Evolutionary conservation across 2,888 invertebrate species (phyloP), one percentile per base, ranked within the genome.

Genomic region (Epirrhoe tristata): DNA sequence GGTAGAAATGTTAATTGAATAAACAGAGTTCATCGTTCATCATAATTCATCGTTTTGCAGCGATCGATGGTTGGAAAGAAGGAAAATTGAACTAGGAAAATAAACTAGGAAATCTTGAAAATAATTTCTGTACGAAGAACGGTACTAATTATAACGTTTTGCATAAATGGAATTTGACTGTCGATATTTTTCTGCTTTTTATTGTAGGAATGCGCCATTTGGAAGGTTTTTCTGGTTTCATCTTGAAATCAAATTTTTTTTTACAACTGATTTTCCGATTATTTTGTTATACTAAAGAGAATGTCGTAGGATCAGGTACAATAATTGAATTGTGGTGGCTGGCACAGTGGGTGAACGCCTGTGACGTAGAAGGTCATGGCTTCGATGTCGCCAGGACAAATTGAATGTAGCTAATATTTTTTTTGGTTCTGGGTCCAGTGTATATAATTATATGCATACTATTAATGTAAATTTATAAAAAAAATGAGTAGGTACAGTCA

Each of bases 41-140:
- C 58, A 31, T 46, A 46, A 8, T 50, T 10, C 24, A 10, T n/a
- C 31, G n/a, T 54, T 58, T 24, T 7, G 3, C 24, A 51, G 24
- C 50, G 36, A 12, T 55, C 51, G 24, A 16, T 48, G 53, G 14
- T 39, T 31, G 31, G 16, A 63, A 32, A 52, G 52, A 51, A 51
- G 39, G n/a, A 32, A 57, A 43, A 57, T 52, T 6, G 57, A 17
- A 46, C 56, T 57, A 7, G n/a, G 7, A 1, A 56, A 51, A 43
- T 39, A 52, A 63, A 63, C 43, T 17, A 46, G 39, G 39, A 24
- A 55, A 48, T 54, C 50, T 56, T 24, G 56, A 32, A 39, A 50
- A 32, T 12, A 56, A 56, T 16, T 14, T 14, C 14, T 48, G 14
- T 6, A 39, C n/a, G 14, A n/a, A 46, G 39, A 51, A 62, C n/a